Evolutionary conservation across 2,797 vertebrate species (phyloP).

Genomic region (Sebastes trivittatus): DNA sequence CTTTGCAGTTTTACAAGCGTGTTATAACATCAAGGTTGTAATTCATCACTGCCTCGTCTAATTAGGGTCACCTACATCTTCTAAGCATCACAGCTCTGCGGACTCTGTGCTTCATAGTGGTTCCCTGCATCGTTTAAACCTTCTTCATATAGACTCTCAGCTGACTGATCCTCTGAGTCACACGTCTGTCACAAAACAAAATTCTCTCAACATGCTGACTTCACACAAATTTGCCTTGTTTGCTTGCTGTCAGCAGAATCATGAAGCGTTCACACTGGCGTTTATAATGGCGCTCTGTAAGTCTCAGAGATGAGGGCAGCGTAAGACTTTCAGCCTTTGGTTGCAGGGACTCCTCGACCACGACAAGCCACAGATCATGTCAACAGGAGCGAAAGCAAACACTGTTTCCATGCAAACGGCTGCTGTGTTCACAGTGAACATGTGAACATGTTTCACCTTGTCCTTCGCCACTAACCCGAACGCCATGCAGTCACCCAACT

Average conservation of each 20-base stretch:
- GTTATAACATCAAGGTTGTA: conserved; percentile 10
- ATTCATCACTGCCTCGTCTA: conserved; percentile 16
- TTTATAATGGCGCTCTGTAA: not conserved
- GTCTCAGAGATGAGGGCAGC: not conserved
- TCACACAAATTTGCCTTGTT: not conserved
- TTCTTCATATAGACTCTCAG: not conserved
- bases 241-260: conserved; percentile 29
- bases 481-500: not conserved
- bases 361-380: conserved; percentile 15
- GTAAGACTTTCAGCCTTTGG: not conserved
- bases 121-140: not conserved
- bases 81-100: not conserved
- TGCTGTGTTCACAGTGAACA: conserved; percentile 27
- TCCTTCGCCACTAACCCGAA: not conserved
- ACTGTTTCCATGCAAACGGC: conserved; percentile 44
- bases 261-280: not conserved
- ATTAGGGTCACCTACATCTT: conserved; percentile 21
- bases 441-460: conserved; percentile 9
- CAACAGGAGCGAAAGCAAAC: conserved; percentile 43
- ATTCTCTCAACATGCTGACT: conserved; percentile 14
- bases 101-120: not conserved
- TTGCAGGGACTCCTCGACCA: conserved; percentile 6
- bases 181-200: not conserved
- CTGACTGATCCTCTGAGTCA: not conserved
- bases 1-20: conserved; percentile 32